These are phyloP conservation scores for Hipparchia semele DNA, from an alignment of 2,888 invertebrate species.

Conservation along the genomic window DNA sequence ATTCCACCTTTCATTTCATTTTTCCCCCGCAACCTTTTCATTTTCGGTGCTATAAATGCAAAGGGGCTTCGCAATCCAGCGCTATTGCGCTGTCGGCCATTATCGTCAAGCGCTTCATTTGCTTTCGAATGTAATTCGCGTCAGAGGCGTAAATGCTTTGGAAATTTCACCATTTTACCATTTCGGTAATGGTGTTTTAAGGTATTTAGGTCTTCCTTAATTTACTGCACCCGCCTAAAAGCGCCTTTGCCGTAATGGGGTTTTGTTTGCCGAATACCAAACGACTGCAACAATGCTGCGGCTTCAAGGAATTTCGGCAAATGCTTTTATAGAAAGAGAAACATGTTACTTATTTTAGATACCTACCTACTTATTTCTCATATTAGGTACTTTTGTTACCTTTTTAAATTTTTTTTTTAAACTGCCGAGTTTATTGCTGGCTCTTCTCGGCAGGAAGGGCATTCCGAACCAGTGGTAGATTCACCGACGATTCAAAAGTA, in stretches of 20 bases:
- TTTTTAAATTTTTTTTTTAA: no score
- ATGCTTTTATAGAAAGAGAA: constrained; percentile 4
- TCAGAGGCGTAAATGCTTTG: constrained; percentile 41
- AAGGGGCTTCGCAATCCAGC: constrained; percentile 59
- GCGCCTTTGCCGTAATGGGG: constrained; percentile 10
- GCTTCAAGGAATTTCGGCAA: constrained; percentile 9
- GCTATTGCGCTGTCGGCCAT: constrained; percentile 53
- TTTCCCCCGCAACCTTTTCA: constrained; percentile 59
- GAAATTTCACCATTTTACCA: constrained; percentile 28
- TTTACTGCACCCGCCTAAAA: constrained; percentile 21
- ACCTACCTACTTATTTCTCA: neutral
- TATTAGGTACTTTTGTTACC: neutral
- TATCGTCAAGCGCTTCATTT: constrained; percentile 53
- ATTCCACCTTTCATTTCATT: constrained; percentile 48
- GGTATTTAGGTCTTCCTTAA: constrained; percentile 31
- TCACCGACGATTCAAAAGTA: no score
- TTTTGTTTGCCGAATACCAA: constrained; percentile 11
- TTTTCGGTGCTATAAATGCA: constrained; percentile 71
- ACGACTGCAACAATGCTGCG: neutral
- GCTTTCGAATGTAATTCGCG: constrained; percentile 52
- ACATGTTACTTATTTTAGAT: neutral
- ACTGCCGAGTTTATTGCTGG: no score
- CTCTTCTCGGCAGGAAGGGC: no score
- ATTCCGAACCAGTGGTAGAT: no score
- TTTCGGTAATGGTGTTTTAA: constrained; percentile 25